Percentiles rank a stretch among this genome's conserved stretches.
phyloP scores from a whole-genome alignment of 2,797 vertebrate genomes.

The Sparus aurata region DNA sequence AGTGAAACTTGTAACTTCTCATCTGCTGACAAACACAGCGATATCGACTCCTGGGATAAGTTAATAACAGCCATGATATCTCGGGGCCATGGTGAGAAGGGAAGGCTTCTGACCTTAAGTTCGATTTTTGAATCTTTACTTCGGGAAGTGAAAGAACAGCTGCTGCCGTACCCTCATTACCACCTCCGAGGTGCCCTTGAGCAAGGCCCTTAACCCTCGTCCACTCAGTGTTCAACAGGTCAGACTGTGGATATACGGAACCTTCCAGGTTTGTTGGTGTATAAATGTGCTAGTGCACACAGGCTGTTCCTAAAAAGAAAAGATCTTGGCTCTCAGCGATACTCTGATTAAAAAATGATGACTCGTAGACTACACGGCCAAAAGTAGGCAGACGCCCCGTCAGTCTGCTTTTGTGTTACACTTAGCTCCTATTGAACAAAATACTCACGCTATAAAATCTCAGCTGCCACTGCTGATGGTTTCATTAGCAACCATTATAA shows the following conservation, averaged over 20 bases:
- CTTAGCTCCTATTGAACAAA: not conserved
- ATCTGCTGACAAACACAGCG: not conserved
- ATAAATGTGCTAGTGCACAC: not conserved
- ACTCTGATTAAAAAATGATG: not conserved
- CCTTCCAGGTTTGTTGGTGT: not conserved
- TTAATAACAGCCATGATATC: too few relatives aligned
- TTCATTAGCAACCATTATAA: not conserved
- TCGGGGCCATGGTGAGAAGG: too few relatives aligned
- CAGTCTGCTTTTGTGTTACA: not conserved
- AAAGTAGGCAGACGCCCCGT: not conserved
- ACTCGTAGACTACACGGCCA: not conserved
- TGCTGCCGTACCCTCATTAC: not conserved
- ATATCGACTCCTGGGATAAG: too few relatives aligned
- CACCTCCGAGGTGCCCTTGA: not conserved
- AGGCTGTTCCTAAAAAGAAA: not conserved
- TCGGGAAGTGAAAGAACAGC: not conserved
- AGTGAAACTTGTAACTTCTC: not conserved
- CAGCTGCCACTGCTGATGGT: not conserved
- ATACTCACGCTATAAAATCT: not conserved
- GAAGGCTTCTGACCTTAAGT: too few relatives aligned
- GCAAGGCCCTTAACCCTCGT: not conserved
- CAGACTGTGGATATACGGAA: not conserved
- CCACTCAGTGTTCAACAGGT: not conserved
- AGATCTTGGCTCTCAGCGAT: not conserved
- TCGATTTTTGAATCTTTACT: not conserved